These are phyloP conservation scores for Psephotus haematonotus DNA, from an alignment of 2,113 vertebrate genomes.

Conservation along the genomic window DNA sequence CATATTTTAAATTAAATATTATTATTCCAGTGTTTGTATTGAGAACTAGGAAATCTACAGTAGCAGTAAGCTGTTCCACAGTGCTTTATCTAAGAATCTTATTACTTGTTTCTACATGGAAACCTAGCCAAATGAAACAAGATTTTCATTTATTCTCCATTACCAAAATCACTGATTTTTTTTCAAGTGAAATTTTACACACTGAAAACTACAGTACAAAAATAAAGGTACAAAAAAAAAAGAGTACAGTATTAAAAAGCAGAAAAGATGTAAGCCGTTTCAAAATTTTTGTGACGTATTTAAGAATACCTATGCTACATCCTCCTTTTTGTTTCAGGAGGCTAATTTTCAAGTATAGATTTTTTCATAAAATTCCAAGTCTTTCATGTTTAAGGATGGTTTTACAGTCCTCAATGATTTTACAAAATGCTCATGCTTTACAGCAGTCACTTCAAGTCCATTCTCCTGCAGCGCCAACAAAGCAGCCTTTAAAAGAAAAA, in stretches of 20 bases:
- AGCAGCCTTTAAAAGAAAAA: slow-evolving; percentile 81
- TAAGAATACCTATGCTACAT: background rate
- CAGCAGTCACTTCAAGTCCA: slow-evolving; percentile 78
- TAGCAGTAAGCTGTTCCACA: background rate
- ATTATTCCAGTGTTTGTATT: background rate
- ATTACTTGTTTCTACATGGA: background rate
- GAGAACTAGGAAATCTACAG: background rate
- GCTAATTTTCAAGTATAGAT: slow-evolving; percentile 47
- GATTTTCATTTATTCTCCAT: background rate
- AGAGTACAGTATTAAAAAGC: background rate
- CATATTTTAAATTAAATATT: background rate
- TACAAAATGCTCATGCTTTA: slow-evolving; percentile 83
- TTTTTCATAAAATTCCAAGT: slow-evolving; percentile 81
- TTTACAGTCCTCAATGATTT: slow-evolving; percentile 76
- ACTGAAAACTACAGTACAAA: background rate
- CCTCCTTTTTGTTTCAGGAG: background rate
- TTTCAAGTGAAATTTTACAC: background rate
- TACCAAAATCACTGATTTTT: background rate
- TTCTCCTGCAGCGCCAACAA: slow-evolving; percentile 86
- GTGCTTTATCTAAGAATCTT: background rate
- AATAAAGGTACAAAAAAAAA: background rate
- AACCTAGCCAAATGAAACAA: background rate
- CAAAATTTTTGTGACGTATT: background rate
- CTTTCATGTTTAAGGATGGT: slow-evolving; percentile 81
- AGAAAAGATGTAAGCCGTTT: background rate